These are phyloP conservation scores for Acheta domesticus DNA, from an alignment of 2,888 invertebrate species.

Conservation along the genomic window DNA sequence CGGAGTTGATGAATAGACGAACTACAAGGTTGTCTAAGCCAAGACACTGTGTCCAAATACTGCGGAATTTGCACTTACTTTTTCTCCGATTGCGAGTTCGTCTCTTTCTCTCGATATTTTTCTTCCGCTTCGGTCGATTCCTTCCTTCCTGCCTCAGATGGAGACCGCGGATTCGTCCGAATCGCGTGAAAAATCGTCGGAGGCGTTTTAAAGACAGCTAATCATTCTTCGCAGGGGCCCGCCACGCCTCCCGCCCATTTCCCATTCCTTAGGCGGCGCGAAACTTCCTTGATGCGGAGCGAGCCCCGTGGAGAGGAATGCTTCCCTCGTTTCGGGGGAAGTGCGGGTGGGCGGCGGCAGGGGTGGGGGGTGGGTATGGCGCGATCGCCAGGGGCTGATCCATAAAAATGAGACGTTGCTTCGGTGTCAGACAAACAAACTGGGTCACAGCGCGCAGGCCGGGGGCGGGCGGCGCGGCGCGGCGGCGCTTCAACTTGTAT, in stretches of 20 bases:
- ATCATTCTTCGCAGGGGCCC: background rate
- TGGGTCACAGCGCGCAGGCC: background rate
- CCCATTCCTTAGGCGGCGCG: background rate
- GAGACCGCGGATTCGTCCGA: too few species aligned
- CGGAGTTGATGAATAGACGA: too few species aligned
- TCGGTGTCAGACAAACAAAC: conserved; percentile 9
- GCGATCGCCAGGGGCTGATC: background rate
- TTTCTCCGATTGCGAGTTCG: too few species aligned
- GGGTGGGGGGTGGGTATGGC: background rate
- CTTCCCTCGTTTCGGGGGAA: background rate
- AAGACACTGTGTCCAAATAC: too few species aligned
- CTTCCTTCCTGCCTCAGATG: too few species aligned
- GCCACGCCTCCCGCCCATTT: background rate
- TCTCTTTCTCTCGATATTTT: too few species aligned
- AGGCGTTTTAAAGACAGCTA: conserved; percentile 7
- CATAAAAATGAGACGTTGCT: background rate
- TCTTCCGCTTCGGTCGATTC: too few species aligned
- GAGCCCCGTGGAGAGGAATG: background rate
- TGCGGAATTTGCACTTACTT: too few species aligned
- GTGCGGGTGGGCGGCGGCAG: too few species aligned
- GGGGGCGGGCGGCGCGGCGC: background rate
- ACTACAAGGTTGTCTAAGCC: too few species aligned
- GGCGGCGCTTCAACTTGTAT: background rate
- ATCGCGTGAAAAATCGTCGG: background rate
- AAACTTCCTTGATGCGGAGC: background rate